Evolutionary conservation across 1,140 invertebrate genomes (phyloP).

Genomic region (Trichonephila clavata): DNA sequence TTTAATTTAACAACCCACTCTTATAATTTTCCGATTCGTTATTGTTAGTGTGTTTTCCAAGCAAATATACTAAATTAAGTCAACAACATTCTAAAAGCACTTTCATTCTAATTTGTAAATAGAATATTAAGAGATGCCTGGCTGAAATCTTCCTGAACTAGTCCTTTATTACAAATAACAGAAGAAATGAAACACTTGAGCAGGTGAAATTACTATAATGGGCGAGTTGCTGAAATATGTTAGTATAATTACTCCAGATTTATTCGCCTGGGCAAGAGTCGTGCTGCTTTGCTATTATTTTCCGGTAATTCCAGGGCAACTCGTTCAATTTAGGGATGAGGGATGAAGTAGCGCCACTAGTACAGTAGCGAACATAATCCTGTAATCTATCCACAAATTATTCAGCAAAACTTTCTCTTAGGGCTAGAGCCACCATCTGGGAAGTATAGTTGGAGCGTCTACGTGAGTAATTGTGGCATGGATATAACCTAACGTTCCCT

Average conservation of each 20-base stretch:
- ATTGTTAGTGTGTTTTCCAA: neutral
- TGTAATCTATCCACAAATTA: constrained; percentile 42
- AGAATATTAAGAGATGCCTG: neutral
- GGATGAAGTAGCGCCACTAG: neutral
- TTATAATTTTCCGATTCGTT: neutral
- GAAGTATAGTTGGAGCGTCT: neutral
- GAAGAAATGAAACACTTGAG: constrained; percentile 7
- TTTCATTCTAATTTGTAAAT: neutral
- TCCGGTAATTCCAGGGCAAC: constrained; percentile 15
- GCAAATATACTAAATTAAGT: neutral
- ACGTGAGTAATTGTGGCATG: constrained; percentile 7
- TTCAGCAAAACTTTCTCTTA: constrained; percentile 35
- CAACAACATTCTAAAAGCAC: neutral
- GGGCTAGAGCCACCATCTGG: neutral
- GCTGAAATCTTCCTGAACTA: neutral
- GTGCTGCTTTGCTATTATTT: constrained; percentile 16
- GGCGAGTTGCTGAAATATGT: constrained; percentile 6
- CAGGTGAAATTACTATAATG: neutral
- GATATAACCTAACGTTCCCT: neutral
- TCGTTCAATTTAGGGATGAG: constrained; percentile 27
- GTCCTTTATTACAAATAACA: constrained; percentile 9
- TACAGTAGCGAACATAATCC: constrained; percentile 20
- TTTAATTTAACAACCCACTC: neutral
- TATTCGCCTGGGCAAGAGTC: neutral
- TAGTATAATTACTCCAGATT: constrained; percentile 5